These are phyloP conservation scores for Nomada ruficornis DNA, from an alignment of 2,888 invertebrate genomes.

Conservation along the genomic window DNA sequence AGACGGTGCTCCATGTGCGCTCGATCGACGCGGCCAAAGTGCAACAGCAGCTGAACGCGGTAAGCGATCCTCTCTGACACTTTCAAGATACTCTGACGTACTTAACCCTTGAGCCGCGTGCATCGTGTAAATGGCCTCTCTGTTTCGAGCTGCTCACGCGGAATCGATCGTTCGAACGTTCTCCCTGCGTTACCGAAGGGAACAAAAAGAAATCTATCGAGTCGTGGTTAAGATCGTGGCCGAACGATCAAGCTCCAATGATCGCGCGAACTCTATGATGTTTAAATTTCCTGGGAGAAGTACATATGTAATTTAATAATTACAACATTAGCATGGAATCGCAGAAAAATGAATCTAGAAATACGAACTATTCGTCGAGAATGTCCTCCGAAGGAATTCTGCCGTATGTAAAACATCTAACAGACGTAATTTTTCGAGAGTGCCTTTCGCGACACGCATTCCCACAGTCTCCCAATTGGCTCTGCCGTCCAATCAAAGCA, in stretches of 20 bases:
- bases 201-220: not conserved
- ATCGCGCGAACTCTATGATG: too few species aligned
- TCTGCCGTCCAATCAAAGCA: not conserved
- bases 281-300: too few species aligned
- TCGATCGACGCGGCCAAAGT: constrained; percentile 89
- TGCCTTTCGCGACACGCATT: not conserved
- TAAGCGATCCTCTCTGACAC: constrained; percentile 83
- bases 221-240: not conserved
- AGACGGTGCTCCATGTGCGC: constrained; percentile 88
- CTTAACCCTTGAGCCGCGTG: constrained; percentile 45
- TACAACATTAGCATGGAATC: too few species aligned
- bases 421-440: too few species aligned
- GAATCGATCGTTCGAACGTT: constrained; percentile 8
- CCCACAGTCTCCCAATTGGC: not conserved
- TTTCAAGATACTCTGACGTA: constrained; percentile 27
- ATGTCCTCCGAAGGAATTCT: too few species aligned
- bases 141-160: constrained; percentile 23
- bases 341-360: too few species aligned
- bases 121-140: constrained; percentile 38
- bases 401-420: too few species aligned
- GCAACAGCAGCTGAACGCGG: constrained; percentile 88
- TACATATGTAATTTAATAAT: too few species aligned
- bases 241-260: not conserved
- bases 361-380: too few species aligned
- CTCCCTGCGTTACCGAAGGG: not conserved